phyloP scores from a whole-genome alignment of 2,113 vertebrate species.

The Mystacornis crossleyi region DNA sequence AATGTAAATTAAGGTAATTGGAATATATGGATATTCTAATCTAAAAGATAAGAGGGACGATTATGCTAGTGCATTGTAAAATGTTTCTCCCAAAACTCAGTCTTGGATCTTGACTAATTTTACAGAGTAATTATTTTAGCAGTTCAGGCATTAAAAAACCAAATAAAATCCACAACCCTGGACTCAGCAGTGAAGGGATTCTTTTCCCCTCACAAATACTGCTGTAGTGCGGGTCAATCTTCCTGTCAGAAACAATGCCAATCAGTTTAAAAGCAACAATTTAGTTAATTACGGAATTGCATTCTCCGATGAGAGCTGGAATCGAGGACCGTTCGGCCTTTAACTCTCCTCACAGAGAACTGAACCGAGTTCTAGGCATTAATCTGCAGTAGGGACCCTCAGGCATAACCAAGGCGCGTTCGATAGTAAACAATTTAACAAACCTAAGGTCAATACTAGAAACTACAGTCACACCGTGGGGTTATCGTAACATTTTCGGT shows the following conservation, averaged over 20 bases:
- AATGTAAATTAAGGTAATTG: slow-evolving; percentile 33
- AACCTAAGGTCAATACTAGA: not conserved
- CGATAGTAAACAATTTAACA: not conserved
- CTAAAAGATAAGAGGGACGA: not conserved
- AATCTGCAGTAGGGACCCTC: not conserved
- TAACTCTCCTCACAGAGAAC: not conserved
- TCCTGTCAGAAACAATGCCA: not conserved
- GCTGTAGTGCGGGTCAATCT: not conserved
- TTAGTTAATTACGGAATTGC: not conserved
- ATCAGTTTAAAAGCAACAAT: not conserved
- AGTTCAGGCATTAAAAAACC: not conserved
- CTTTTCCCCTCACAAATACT: not conserved
- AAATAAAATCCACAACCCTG: not conserved
- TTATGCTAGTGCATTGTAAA: not conserved
- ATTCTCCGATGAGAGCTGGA: not conserved
- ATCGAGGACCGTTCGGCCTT: not conserved
- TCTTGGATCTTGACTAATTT: not conserved
- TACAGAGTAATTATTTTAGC: not conserved
- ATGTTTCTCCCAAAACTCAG: not conserved
- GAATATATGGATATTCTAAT: slow-evolving; percentile 7
- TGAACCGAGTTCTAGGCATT: not conserved
- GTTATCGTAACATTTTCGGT: accelerated
- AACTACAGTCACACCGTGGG: not conserved
- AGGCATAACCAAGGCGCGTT: not conserved
- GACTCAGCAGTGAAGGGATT: not conserved